A percentile compares a stretch with the other conserved stretches of the same genome.
phyloP scores from a whole-genome alignment of 1,140 invertebrate species.

The Bradysia coprophila region DNA sequence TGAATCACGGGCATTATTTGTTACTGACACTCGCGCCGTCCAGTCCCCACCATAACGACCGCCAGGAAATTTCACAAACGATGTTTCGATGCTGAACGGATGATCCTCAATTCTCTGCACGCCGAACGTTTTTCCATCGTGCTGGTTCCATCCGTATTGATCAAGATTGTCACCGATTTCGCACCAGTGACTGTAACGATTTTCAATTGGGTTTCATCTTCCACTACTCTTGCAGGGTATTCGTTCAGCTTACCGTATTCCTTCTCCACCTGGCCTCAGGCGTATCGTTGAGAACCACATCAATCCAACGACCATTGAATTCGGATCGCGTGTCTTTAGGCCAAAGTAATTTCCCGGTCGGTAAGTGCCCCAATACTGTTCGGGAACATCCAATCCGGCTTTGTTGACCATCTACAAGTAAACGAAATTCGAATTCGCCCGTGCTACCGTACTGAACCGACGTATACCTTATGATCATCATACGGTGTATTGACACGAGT shows the following conservation, averaged over 20 bases:
- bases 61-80: slow-evolving; percentile 71
- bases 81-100: slow-evolving; percentile 57
- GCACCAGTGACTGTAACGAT: slow-evolving; percentile 82
- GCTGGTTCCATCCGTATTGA: slow-evolving; percentile 71
- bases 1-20: slow-evolving; percentile 9
- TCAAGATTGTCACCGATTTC: slow-evolving; percentile 71
- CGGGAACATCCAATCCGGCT: slow-evolving; percentile 48
- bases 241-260: slow-evolving; percentile 33
- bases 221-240: background rate
- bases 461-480: slow-evolving; percentile 46
- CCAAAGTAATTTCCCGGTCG: slow-evolving; percentile 78
- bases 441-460: background rate
- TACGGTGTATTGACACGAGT: slow-evolving; percentile 77
- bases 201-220: too few species aligned
- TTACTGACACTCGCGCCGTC: slow-evolving; percentile 66
- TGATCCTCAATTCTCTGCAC: slow-evolving; percentile 76
- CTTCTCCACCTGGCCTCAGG: slow-evolving; percentile 40
- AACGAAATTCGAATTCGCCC: background rate
- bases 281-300: slow-evolving; percentile 88
- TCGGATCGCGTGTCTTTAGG: slow-evolving; percentile 70
- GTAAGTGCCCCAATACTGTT: slow-evolving; percentile 86
- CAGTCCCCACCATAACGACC: slow-evolving; percentile 78
- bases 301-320: slow-evolving; percentile 75
- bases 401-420: slow-evolving; percentile 40
- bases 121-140: slow-evolving; percentile 86